A percentile compares a stretch with the other conserved stretches of the same genome.
These are phyloP conservation scores for Saxicola maurus DNA, from an alignment of 2,797 vertebrate genomes.

Conservation along the genomic window DNA sequence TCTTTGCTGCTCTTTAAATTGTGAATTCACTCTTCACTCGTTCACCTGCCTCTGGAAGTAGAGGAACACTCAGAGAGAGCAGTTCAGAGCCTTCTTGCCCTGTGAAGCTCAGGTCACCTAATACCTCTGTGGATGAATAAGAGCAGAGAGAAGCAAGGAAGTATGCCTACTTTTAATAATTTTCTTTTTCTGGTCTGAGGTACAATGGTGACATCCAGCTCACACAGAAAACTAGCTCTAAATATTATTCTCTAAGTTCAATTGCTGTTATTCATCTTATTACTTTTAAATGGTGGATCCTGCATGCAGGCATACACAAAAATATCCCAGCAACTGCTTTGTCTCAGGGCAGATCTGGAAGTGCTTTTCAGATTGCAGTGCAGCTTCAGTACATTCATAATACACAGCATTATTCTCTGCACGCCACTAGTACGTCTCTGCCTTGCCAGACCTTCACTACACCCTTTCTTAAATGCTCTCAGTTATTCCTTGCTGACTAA, in stretches of 20 bases:
- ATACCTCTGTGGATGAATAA: not conserved
- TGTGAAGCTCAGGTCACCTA: not conserved
- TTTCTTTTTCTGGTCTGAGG: not conserved
- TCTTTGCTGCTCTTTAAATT: not conserved
- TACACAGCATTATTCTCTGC: not conserved
- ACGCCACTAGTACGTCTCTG: not conserved
- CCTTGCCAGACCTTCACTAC: not conserved
- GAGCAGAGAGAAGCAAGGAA: slow-evolving; percentile 5
- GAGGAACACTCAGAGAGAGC: not conserved
- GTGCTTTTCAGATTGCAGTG: not conserved
- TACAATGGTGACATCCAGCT: not conserved
- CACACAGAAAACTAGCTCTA: not conserved
- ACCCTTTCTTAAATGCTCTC: not conserved
- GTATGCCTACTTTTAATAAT: not conserved
- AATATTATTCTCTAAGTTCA: not conserved
- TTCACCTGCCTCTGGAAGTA: not conserved
- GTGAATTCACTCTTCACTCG: not conserved
- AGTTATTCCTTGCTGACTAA: not conserved
- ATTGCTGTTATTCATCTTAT: not conserved
- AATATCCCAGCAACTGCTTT: not conserved
- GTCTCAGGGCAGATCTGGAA: not conserved
- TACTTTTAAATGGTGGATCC: not conserved
- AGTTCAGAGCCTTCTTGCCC: not conserved
- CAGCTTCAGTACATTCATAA: accelerated
- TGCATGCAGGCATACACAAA: not conserved